Base-by-base conservation (phyloP, 2,888 invertebrate genomes). In the Zele albiditarsus region DNA sequence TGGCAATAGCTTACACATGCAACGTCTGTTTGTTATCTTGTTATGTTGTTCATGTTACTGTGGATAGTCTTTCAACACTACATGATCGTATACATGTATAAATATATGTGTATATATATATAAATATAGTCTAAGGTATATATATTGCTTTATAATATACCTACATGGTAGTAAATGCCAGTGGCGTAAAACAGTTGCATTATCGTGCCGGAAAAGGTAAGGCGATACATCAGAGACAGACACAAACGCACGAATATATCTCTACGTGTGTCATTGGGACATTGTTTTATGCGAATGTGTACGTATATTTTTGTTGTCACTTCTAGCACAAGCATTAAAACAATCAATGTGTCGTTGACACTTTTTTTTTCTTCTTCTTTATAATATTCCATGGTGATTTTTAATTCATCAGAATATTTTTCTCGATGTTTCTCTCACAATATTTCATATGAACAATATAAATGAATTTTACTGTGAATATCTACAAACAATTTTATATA, bases 161-260 rank as follows among this genome's bases (percentile, higher is more conserved):
- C 20, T 25, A 31, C 25, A 31, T 14, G 10, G 31, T 25, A 33
- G 27, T 38, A 38, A 38, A 60, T 23, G 57, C 25, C 6, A 6
- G 57, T 33, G 8, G 60, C 23, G 46, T 46, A 27, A 67, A 67
- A 49, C 46, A 67, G 46, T 53, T 46, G 60, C 60, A 70, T 60
- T 38, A 31, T 53, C 57, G 57, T 16, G 60, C 42, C 70, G 70
- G 70, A 70, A 70, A 42, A 70, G 70, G 70, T 38, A 58, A 70
- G 38, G 58, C 70, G 31, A 31, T 53, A 53, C 46, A 14, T 8
- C n/a, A n/a, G n/a, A n/a, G 5, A 46, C 16, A 46, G n/a, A 46
- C 16, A 46, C n/a, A 46, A n/a, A 46, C n/a, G 16, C 46, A 3
- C 16, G n/a, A 3, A 46, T 5, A n/a, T 33, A 46, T 46, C 5